Conservation (phyloP, 2,888 invertebrate genomes). For the Sinhomidia bicolor region DNA sequence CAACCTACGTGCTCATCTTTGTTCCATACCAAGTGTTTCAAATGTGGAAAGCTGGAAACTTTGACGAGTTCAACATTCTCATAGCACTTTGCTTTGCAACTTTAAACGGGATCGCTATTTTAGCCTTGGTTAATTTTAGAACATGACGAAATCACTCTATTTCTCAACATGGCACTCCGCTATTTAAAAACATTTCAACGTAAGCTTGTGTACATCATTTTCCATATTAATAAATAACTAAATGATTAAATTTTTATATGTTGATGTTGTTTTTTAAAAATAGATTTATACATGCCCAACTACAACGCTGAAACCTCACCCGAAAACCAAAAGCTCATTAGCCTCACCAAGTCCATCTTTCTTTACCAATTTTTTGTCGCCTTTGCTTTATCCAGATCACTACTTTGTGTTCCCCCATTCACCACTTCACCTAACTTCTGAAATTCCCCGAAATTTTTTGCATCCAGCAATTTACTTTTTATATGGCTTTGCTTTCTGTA, state of each 20-base stretch:
- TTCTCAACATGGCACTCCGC: not conserved
- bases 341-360: not conserved
- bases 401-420: slow-evolving; percentile 20
- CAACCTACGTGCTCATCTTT: not conserved
- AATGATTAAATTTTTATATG: not conserved
- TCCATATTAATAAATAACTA: not conserved
- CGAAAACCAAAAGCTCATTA: not conserved
- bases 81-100: not conserved
- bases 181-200: slow-evolving; percentile 14
- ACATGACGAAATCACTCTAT: not conserved
- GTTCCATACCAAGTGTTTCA: slow-evolving; percentile 29
- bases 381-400: not conserved
- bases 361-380: not conserved
- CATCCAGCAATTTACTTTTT: not conserved
- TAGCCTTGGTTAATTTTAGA: not conserved
- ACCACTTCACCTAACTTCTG: slow-evolving; percentile 27
- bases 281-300: slow-evolving; percentile 24
- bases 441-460: slow-evolving; percentile 12
- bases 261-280: not conserved
- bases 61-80: slow-evolving; percentile 38
- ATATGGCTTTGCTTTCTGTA: slow-evolving; percentile 13
- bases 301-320: not conserved
- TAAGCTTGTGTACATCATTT: not conserved
- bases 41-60: not conserved
- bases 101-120: not conserved